Conservation (phyloP, 2,113 vertebrate genomes). For the Smithornis capensis region DNA sequence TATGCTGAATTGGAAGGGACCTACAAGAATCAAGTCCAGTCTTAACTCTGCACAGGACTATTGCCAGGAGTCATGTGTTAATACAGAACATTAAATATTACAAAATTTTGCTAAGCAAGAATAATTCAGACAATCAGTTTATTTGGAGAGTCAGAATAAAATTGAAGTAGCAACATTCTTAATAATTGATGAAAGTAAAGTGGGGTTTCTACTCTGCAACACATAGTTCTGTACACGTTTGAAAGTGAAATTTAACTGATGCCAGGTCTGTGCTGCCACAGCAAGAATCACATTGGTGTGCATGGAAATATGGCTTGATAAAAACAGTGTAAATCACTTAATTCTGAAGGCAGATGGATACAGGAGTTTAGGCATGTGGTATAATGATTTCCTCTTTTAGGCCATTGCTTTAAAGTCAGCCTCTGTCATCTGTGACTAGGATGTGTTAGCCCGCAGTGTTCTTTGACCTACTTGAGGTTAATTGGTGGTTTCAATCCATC, state of each 20-base stretch:
- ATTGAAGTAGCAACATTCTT: background rate
- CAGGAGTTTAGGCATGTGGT: background rate
- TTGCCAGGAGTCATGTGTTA: background rate
- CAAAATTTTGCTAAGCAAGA: constrained; percentile 28
- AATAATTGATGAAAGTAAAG: background rate
- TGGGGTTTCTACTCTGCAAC: background rate
- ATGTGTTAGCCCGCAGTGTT: background rate
- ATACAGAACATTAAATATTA: constrained; percentile 1
- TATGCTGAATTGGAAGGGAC: too few relatives aligned
- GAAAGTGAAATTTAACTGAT: background rate
- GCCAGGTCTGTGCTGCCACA: background rate
- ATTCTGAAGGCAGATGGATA: background rate
- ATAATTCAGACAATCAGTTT: constrained; percentile 27
- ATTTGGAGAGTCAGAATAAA: background rate
- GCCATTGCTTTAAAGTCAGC: constrained; percentile 19
- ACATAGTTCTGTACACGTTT: background rate
- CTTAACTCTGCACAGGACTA: too few relatives aligned
- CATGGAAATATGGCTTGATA: background rate
- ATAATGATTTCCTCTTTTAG: constrained; percentile 18
- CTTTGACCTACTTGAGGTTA: constrained; percentile 46
- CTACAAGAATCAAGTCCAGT: too few relatives aligned
- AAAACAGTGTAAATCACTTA: background rate
- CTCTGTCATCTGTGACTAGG: background rate
- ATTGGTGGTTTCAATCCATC: constrained; percentile 7
- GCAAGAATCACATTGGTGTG: background rate